Percentiles rank a stretch among this genome's conserved stretches.
phyloP scores from a whole-genome alignment of 2,113 vertebrate species.

The Neodon shergylaensis region DNA sequence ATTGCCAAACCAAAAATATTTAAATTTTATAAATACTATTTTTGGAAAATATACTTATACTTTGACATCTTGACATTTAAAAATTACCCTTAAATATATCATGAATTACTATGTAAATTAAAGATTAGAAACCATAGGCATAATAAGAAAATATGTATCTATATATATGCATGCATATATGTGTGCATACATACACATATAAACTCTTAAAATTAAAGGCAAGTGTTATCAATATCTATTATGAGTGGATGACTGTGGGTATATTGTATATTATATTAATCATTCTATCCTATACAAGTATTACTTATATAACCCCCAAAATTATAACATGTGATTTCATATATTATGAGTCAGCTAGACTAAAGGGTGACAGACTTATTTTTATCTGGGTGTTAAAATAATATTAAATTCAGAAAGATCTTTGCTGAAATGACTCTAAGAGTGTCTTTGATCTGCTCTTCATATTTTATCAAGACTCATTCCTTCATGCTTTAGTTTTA shows the following conservation, averaged over 20 bases:
- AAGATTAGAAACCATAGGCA: background rate
- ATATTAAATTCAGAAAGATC: background rate
- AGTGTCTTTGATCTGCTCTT: background rate
- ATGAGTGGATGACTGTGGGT: background rate
- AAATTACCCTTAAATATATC: background rate
- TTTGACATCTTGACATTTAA: background rate
- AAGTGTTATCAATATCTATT: background rate
- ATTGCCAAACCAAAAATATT: background rate
- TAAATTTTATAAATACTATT: background rate
- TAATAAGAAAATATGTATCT: background rate
- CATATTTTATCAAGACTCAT: background rate
- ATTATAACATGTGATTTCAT: background rate
- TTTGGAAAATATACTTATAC: background rate
- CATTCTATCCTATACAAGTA: background rate
- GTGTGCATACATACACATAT: no score
- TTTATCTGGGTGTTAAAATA: constrained; percentile 5
- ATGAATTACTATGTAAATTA: background rate
- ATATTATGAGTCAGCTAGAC: background rate
- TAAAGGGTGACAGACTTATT: background rate
- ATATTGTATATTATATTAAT: background rate
- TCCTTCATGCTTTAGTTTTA: background rate
- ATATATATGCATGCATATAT: background rate
- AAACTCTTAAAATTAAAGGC: background rate
- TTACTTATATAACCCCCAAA: background rate
- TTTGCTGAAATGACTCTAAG: background rate